Conservation (phyloP, 2,113 vertebrate species). For the Thamnophis sirtalis region DNA sequence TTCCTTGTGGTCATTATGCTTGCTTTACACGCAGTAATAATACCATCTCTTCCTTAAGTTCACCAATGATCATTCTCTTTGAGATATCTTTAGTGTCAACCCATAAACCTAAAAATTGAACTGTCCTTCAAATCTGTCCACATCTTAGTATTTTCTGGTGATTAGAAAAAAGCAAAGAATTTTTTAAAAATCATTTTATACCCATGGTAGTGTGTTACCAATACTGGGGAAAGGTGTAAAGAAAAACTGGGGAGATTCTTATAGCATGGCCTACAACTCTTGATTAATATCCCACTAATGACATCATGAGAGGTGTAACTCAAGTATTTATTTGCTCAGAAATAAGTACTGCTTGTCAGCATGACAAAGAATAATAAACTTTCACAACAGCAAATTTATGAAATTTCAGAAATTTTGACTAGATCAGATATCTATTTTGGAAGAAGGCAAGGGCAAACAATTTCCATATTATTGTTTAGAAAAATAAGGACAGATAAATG, state of each 20-base stretch:
- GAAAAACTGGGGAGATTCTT: not conserved
- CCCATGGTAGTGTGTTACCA: not conserved
- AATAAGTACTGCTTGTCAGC: not conserved
- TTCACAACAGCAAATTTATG: not conserved
- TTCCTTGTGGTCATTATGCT: not conserved
- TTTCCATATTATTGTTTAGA: not conserved
- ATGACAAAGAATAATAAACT: not conserved
- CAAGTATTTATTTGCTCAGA: not conserved
- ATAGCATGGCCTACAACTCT: not conserved
- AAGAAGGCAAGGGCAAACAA: not conserved
- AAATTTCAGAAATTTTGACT: not conserved
- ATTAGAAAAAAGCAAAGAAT: not conserved
- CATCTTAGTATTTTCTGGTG: not conserved
- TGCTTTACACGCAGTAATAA: not conserved
- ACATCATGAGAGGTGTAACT: not conserved
- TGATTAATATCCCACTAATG: not conserved
- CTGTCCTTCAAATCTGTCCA: not conserved
- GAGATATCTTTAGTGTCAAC: constrained; percentile 22
- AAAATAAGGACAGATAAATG: not conserved
- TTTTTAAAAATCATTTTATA: not conserved
- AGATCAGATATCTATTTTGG: not conserved
- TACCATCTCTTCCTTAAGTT: not conserved
- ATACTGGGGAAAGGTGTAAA: not conserved
- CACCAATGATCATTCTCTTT: not conserved
- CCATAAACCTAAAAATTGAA: constrained; percentile 37